Conservation (phyloP, 2,797 vertebrate genomes). For the Varecia variegata region DNA sequence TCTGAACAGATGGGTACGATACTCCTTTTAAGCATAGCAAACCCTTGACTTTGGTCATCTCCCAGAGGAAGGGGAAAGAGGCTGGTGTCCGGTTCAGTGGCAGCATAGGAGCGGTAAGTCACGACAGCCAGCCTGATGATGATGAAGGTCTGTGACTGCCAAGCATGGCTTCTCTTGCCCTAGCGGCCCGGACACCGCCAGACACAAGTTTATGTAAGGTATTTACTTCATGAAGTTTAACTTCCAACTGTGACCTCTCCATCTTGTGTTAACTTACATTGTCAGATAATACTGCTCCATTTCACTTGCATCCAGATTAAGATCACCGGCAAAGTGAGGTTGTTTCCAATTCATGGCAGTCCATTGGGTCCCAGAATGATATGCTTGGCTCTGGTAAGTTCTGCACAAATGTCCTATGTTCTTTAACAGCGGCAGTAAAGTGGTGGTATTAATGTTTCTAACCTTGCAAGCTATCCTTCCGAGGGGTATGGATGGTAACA, state of each 20-base stretch:
- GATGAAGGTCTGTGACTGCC: not conserved
- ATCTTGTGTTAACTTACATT: not conserved
- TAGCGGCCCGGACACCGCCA: not conserved
- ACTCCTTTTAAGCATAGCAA: not conserved
- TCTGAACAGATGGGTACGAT: not conserved
- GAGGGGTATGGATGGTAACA: not conserved
- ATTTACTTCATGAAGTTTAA: not conserved
- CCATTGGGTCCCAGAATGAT: not conserved
- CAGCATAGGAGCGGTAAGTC: not conserved
- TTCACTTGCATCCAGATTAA: conserved; percentile 7
- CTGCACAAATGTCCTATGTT: not conserved
- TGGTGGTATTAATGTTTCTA: not conserved
- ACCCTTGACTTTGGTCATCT: not conserved
- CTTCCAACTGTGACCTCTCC: not conserved
- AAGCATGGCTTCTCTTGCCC: not conserved
- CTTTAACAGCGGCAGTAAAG: not conserved
- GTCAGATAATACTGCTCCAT: not conserved
- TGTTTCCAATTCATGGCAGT: not conserved
- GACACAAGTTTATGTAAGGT: not conserved
- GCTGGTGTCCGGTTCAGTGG: not conserved
- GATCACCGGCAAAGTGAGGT: not conserved
- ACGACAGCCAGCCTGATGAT: not conserved
- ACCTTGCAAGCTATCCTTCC: not conserved
- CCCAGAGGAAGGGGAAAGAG: not conserved
- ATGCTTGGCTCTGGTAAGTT: not conserved